These are phyloP conservation scores for Drosophila dunni DNA, from an alignment of 1,140 invertebrate genomes.

Conservation along the genomic window DNA sequence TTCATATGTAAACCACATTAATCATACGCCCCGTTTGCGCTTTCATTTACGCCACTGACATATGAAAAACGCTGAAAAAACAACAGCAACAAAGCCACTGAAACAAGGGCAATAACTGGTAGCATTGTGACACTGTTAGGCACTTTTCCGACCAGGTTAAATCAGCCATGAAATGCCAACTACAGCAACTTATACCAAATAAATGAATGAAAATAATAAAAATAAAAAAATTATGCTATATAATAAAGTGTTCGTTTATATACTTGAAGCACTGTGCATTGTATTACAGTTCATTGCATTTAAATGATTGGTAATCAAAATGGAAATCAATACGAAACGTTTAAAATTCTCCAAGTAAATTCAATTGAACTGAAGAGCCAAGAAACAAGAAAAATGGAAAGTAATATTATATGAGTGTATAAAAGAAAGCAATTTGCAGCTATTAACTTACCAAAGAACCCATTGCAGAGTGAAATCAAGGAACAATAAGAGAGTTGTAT, in stretches of 20 bases:
- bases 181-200: constrained; percentile 52
- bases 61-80: constrained; percentile 67
- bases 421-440: constrained; percentile 21
- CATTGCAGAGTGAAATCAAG: constrained; percentile 17
- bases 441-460: constrained; percentile 35
- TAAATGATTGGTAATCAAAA: constrained; percentile 80
- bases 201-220: constrained; percentile 27
- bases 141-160: constrained; percentile 58
- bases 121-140: constrained; percentile 65
- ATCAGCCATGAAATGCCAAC: constrained; percentile 80
- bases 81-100: constrained; percentile 46
- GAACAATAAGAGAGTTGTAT: constrained; percentile 19
- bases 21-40: constrained; percentile 81
- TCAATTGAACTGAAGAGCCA: too few relatives aligned
- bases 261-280: constrained; percentile 45
- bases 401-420: too few relatives aligned
- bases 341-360: constrained; percentile 24
- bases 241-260: constrained; percentile 21
- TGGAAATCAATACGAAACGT: constrained; percentile 73
- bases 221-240: too few relatives aligned
- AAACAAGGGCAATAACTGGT: constrained; percentile 32
- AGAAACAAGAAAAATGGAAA: too few relatives aligned
- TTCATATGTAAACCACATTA: constrained; percentile 83
- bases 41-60: constrained; percentile 82
- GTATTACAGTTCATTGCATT: constrained; percentile 78